phyloP scores from a whole-genome alignment of 37 sponge, comb jelly and placozoan species.

The Haliclona indistincta region DNA sequence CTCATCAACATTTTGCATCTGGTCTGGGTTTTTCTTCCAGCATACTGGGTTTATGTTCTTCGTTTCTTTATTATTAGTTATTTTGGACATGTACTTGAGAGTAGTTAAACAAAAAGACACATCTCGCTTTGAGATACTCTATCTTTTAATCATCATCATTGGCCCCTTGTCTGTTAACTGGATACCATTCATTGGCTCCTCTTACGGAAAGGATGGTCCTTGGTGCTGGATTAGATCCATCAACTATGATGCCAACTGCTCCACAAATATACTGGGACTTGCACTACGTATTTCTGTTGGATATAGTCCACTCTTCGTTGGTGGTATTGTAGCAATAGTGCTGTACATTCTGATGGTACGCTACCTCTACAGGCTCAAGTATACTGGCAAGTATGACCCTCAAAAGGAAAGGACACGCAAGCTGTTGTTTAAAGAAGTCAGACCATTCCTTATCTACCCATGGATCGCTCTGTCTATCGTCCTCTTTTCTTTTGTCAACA shows the following conservation, averaged over 20 bases:
- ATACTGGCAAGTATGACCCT: not conserved
- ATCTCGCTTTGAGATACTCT: conserved; percentile 20
- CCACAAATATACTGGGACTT: not conserved
- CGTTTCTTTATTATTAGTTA: conserved; percentile 34
- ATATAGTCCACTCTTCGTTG: no score
- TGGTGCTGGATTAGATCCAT: conserved; percentile 73
- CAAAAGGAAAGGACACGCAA: not conserved
- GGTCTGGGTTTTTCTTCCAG: conserved; percentile 48
- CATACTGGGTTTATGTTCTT: conserved; percentile 18
- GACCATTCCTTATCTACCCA: conserved; percentile 14
- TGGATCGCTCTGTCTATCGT: not conserved
- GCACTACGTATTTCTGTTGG: conserved; percentile 9
- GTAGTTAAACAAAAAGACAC: conserved; percentile 22
- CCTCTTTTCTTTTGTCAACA: not conserved
- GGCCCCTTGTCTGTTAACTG: conserved; percentile 52
- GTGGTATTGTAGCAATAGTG: conserved; percentile 40
- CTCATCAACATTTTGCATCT: no score
- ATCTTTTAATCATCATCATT: conserved; percentile 25
- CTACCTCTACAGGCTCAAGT: conserved; percentile 1
- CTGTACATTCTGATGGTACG: conserved; percentile 30
- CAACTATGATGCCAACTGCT: conserved; percentile 19
- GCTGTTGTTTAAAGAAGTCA: conserved; percentile 8
- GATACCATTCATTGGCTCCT: conserved; percentile 55
- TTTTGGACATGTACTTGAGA: conserved; percentile 33
- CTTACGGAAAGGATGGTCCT: conserved; percentile 63